These are phyloP conservation scores for Cuculus canorus DNA, from an alignment of 2,797 vertebrate genomes.

Conservation along the genomic window DNA sequence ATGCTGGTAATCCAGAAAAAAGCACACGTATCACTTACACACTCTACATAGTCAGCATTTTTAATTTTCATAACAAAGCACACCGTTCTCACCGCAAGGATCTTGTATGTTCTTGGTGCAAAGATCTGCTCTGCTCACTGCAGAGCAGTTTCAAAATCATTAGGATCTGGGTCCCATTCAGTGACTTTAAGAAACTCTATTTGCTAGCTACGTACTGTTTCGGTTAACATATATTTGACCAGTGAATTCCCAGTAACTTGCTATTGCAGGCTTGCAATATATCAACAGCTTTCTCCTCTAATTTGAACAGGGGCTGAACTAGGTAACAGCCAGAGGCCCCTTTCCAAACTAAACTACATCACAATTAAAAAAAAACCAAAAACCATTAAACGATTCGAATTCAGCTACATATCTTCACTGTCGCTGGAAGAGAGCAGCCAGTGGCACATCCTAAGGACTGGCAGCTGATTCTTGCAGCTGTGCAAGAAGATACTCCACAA, in stretches of 20 bases:
- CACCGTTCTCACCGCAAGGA: neutral
- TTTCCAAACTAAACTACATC: neutral
- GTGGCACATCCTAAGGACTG: neutral
- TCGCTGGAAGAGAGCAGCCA: neutral
- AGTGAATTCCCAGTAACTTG: neutral
- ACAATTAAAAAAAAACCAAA: no score
- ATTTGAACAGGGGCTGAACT: neutral
- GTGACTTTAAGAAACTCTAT: accelerated
- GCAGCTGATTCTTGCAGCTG: neutral
- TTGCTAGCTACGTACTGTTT: neutral
- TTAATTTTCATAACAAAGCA: neutral
- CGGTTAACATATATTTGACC: neutral
- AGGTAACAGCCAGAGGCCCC: neutral
- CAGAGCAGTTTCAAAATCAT: neutral
- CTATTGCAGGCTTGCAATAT: neutral
- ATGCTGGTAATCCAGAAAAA: neutral
- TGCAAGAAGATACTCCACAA: neutral
- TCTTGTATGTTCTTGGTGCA: no score
- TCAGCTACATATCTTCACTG: neutral
- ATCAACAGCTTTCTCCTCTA: neutral
- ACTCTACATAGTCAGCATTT: neutral
- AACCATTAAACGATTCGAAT: neutral
- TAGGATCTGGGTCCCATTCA: neutral
- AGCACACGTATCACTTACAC: neutral
- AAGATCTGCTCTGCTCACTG: no score